Evolutionary conservation across 2,888 invertebrate species (phyloP).

Genomic region (Chaetoderma sp.): DNA sequence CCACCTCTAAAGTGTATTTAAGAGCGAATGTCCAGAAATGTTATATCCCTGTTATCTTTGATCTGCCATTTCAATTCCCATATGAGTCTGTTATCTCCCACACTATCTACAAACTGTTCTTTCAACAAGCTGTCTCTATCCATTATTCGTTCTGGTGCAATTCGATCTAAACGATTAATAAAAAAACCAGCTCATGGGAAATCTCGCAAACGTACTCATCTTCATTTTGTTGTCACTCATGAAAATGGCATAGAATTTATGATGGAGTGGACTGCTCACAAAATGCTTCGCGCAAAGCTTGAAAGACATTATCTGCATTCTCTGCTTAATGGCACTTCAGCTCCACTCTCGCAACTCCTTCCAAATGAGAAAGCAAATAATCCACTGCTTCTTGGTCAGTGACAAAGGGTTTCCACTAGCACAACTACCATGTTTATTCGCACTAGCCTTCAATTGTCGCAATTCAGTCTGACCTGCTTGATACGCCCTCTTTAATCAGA

Average conservation of each 20-base stretch:
- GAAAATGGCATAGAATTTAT: not conserved
- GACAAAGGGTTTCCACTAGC: not conserved
- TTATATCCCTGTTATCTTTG: slow-evolving; percentile 71
- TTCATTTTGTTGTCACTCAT: not conserved
- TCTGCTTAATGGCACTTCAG: not conserved
- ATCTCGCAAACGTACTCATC: not conserved
- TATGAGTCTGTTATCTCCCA: slow-evolving; percentile 51
- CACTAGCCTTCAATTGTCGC: too few relatives aligned
- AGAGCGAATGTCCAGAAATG: slow-evolving; percentile 46
- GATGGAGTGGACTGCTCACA: not conserved
- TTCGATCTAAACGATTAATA: not conserved
- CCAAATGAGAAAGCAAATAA: not conserved
- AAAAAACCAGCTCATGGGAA: not conserved
- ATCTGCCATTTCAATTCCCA: slow-evolving; percentile 67
- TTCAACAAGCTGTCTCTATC: not conserved
- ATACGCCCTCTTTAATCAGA: too few relatives aligned
- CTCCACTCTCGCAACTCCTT: not conserved
- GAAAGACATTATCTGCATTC: not conserved
- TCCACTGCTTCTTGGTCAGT: not conserved
- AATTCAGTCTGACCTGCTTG: too few relatives aligned
- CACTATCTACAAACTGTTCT: not conserved
- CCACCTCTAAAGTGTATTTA: not conserved
- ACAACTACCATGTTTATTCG: too few relatives aligned
- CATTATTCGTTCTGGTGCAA: not conserved
- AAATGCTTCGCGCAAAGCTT: not conserved